phyloP scores from a whole-genome alignment of 1,140 invertebrate species.

The Anoplophora glabripennis region DNA sequence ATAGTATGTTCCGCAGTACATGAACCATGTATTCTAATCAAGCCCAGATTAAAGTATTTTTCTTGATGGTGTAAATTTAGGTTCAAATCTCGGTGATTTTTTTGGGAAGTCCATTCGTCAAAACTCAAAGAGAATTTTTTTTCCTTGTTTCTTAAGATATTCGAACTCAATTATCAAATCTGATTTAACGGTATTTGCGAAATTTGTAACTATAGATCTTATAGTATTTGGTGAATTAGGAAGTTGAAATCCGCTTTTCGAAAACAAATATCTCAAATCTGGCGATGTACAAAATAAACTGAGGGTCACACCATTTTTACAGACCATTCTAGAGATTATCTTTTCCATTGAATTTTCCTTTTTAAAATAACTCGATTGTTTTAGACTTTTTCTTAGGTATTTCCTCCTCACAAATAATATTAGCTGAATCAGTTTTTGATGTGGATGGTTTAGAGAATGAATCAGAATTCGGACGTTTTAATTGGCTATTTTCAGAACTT shows the following conservation, averaged over 20 bases:
- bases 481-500: constrained; percentile 17
- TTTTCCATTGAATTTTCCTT: constrained; percentile 32
- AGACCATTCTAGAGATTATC: constrained; percentile 32
- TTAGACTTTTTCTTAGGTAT: constrained; percentile 23
- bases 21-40: constrained; percentile 32
- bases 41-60: constrained; percentile 31
- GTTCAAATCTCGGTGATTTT: constrained; percentile 35
- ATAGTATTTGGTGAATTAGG: constrained; percentile 28
- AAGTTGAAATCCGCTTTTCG: constrained; percentile 27
- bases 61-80: constrained; percentile 32
- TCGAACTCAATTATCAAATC: constrained; percentile 15
- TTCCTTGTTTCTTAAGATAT: constrained; percentile 22
- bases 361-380: constrained; percentile 26
- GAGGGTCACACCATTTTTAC: constrained; percentile 30
- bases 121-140: constrained; percentile 38
- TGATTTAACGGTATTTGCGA: constrained; percentile 22
- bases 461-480: constrained; percentile 3
- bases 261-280: constrained; percentile 29
- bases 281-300: constrained; percentile 17
- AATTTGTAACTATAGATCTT: constrained; percentile 27
- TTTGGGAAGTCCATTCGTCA: constrained; percentile 35
- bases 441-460: constrained; percentile 11
- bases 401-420: constrained; percentile 12
- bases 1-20: constrained; percentile 26
- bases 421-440: constrained; percentile 18